phyloP scores from a whole-genome alignment of 1,140 invertebrate genomes.

The Microplitis mediator region DNA sequence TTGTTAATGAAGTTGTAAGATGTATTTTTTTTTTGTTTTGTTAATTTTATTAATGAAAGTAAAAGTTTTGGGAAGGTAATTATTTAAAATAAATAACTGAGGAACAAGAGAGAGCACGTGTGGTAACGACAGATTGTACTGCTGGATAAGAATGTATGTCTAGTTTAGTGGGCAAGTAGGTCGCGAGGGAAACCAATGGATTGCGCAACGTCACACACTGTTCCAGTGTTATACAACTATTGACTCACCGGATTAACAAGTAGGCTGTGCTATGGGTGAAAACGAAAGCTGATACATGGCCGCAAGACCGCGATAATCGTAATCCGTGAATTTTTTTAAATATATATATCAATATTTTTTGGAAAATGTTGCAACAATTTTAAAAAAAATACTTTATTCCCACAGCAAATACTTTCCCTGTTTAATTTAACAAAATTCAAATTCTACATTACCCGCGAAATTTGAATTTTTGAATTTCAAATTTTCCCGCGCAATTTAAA shows the following conservation, averaged over 20 bases:
- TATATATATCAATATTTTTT: neutral
- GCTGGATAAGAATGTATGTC: constrained; percentile 64
- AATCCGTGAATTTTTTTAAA: neutral
- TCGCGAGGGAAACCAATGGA: constrained; percentile 60
- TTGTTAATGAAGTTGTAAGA: too few relatives aligned
- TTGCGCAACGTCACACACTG: constrained; percentile 56
- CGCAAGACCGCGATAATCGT: neutral
- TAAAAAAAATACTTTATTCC: too few relatives aligned
- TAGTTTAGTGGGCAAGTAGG: constrained; percentile 67
- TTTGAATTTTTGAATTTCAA: neutral
- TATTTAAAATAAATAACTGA: neutral
- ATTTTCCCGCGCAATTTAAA: too few relatives aligned
- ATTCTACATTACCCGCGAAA: too few relatives aligned
- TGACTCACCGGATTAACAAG: constrained; percentile 64
- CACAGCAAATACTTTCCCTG: too few relatives aligned
- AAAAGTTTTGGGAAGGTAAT: neutral
- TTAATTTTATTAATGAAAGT: neutral
- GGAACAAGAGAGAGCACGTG: neutral
- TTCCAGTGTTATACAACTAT: constrained; percentile 64
- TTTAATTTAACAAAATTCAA: too few relatives aligned
- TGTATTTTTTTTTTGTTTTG: too few relatives aligned
- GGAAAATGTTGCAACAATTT: neutral
- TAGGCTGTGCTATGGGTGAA: constrained; percentile 54
- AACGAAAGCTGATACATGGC: constrained; percentile 55
- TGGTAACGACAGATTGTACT: constrained; percentile 39